A percentile compares a stretch with the other conserved stretches of the same genome.
These are phyloP conservation scores for Caenorhabditis virilis DNA, from an alignment of 2,888 invertebrate genomes.

Conservation along the genomic window DNA sequence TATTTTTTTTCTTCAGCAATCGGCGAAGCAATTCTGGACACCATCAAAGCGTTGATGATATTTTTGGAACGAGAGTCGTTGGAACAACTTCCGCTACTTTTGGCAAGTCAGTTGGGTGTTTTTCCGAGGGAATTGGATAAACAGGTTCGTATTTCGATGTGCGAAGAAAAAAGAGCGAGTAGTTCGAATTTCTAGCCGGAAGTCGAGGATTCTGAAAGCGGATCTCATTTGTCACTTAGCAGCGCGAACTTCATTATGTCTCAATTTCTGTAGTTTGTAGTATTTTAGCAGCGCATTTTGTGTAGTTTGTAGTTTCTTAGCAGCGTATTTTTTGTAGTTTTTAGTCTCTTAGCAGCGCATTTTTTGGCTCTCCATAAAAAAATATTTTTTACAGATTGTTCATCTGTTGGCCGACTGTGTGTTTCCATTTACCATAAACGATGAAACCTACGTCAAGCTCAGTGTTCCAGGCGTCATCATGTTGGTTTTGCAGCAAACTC, in stretches of 20 bases:
- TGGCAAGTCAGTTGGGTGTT: conserved; percentile 89
- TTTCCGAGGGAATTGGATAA: conserved; percentile 88
- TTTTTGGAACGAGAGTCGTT: conserved; percentile 94
- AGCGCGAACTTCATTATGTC: no score
- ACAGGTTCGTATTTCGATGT: conserved; percentile 74
- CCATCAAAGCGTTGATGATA: conserved; percentile 89
- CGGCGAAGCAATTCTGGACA: conserved; percentile 89
- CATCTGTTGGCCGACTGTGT: conserved; percentile 93
- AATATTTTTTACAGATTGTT: conserved; percentile 75
- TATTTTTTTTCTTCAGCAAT: conserved; percentile 77
- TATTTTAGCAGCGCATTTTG: no score
- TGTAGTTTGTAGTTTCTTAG: no score
- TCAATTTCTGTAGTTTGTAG: no score
- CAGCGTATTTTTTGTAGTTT: no score
- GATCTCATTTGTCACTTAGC: no score
- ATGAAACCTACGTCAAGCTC: conserved; percentile 55
- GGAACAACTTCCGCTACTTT: conserved; percentile 90
- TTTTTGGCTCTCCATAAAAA: no score
- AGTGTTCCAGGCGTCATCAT: conserved; percentile 79
- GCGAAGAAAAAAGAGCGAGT: no score
- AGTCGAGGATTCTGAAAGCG: no score
- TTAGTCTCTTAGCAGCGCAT: no score
- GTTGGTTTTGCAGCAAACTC: conserved; percentile 95
- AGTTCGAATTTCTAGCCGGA: no score
- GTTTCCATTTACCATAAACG: conserved; percentile 84